phyloP scores from a whole-genome alignment of 2,888 invertebrate genomes.

The Noctua fimbriata region DNA sequence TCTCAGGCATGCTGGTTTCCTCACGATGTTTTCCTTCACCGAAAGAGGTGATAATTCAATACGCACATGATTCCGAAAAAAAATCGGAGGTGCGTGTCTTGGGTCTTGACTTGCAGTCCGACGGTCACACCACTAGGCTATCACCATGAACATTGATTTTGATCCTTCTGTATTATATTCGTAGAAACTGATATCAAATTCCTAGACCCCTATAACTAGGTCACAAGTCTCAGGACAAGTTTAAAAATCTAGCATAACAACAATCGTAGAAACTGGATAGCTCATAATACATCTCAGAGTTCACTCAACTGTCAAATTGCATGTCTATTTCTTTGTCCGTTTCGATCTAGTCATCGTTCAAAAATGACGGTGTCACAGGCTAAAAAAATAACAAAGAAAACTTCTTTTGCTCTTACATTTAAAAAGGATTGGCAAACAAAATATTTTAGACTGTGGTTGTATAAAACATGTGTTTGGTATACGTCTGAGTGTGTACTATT shows the following conservation, averaged over 20 bases:
- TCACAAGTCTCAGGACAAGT: constrained; percentile 37
- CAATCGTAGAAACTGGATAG: constrained; percentile 18
- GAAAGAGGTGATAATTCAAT: no score
- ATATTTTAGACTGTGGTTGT: constrained; percentile 62
- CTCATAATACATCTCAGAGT: constrained; percentile 44
- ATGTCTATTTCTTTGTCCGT: constrained; percentile 70
- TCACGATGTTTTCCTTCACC: no score
- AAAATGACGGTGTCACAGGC: constrained; percentile 65
- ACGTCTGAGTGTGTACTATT: constrained; percentile 62
- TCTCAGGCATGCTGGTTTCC: no score
- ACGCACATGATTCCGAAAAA: no score
- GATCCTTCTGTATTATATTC: not conserved
- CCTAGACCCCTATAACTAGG: constrained; percentile 8
- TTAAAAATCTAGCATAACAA: constrained; percentile 20
- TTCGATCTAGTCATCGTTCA: constrained; percentile 65
- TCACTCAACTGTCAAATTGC: constrained; percentile 76
- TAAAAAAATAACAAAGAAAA: constrained; percentile 64
- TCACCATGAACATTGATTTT: not conserved
- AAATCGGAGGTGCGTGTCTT: no score
- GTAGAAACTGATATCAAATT: not conserved
- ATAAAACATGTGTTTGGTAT: constrained; percentile 54
- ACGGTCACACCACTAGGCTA: no score
- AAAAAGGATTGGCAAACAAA: constrained; percentile 31
- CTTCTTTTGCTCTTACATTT: constrained; percentile 44
- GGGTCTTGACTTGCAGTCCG: no score